Evolutionary conservation across 2,113 vertebrate genomes (phyloP), one percentile per base, ranked within the genome.

Genomic region (Chlamydotis undulata): DNA sequence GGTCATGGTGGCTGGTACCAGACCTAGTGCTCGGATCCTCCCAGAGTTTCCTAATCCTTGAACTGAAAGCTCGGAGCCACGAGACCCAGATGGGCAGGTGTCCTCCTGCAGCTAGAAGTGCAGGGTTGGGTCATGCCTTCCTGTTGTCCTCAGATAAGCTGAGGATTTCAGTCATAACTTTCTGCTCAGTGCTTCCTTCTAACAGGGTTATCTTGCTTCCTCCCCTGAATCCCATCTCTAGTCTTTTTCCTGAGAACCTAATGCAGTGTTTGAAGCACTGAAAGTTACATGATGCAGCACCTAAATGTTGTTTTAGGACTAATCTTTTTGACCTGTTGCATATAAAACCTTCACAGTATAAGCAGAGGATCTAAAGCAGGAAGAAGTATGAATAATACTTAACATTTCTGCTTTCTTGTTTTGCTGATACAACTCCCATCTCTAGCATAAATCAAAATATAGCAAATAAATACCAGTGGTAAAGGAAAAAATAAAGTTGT

Each of bases 401-500:
- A 94, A 98, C 93, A 95, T 95, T 94, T 82, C 95, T 60, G 94
- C 91, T 94, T 97, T 96, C 74, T 98, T 97, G 91, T 98, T 98
- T 91, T 97, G 97, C 74, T 97, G 94, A 89, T 98, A 97, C 71
- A 87, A 96, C 45, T 97, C 93, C 96, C 94, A 97, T 4, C 79
- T 94, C 68, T 96, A 98, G 86, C 87, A 97, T 69, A 98, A 97
- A 98, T 98, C 94, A 98, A 97, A 93, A 98, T 96, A 83, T 96
- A 98, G 81, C 78, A 97, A 59, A 94, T 71, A 83, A 98, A 60
- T 93, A 98, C 96, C 49, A 97, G 89, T 19, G 96, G 96, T 85
- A 98, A 97, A 74, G 97, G 97, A 67, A 97, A 97, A 95, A 98
- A 98, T 71, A 98, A 98, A 55, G 97, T 97, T 47, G 91, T 96